Evolutionary conservation across 1,140 invertebrate species (phyloP).

Genomic region (Hyposmocoma kahamanoa): DNA sequence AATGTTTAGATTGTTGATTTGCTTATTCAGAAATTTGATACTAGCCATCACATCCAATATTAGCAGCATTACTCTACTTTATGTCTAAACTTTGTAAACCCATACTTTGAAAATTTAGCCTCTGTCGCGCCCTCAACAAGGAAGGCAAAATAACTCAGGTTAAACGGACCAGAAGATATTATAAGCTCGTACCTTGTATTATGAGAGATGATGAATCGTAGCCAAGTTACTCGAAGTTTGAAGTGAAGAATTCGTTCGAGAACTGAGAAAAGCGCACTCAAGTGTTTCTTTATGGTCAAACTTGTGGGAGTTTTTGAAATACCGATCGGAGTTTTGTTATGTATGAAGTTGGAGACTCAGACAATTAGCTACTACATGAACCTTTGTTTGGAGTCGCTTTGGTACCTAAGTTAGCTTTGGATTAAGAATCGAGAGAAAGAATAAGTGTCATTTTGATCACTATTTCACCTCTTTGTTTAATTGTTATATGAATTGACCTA

Average conservation of each 20-base stretch:
- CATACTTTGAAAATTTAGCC: background rate
- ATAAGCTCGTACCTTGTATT: constrained; percentile 31
- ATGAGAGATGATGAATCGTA: constrained; percentile 41
- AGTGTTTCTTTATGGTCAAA: constrained; percentile 54
- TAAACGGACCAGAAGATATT: constrained; percentile 44
- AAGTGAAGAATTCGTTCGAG: constrained; percentile 31
- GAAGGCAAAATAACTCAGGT: constrained; percentile 35
- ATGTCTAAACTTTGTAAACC: background rate
- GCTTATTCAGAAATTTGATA: background rate
- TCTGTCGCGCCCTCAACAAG: constrained; percentile 1
- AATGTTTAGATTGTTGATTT: background rate
- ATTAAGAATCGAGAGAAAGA: no score
- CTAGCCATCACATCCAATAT: background rate
- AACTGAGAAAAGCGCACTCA: constrained; percentile 38
- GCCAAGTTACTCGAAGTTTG: constrained; percentile 38
- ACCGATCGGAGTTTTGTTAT: constrained; percentile 38
- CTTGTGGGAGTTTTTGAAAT: constrained; percentile 52
- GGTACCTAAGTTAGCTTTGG: no score
- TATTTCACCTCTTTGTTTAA: no score
- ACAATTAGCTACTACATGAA: background rate
- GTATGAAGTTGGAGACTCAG: constrained; percentile 19
- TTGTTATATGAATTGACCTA: no score
- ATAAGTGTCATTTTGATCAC: no score
- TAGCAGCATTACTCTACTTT: background rate
- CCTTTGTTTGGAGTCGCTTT: no score